phyloP scores from a whole-genome alignment of 2,888 invertebrate species.

The Charanyca ferruginea region DNA sequence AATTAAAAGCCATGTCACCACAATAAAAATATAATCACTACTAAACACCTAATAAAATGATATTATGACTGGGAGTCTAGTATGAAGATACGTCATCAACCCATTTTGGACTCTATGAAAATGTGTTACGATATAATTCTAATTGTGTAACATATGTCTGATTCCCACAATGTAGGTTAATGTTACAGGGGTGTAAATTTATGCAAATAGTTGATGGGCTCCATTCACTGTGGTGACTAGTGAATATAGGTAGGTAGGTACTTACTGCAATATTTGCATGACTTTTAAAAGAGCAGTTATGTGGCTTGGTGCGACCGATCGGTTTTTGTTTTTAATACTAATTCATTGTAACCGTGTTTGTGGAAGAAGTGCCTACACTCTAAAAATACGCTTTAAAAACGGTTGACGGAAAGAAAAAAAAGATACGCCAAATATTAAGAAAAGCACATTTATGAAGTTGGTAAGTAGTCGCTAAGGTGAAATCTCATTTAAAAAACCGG shows the following conservation, averaged over 20 bases:
- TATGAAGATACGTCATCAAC: slow-evolving; percentile 10
- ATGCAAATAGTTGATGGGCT: slow-evolving; percentile 36
- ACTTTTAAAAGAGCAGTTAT: not conserved
- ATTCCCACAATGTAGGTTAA: slow-evolving; percentile 3
- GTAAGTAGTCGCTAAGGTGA: too few relatives aligned
- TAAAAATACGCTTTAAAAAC: not conserved
- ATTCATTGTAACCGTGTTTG: not conserved
- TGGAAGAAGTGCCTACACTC: not conserved
- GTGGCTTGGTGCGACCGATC: not conserved
- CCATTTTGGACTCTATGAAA: slow-evolving; percentile 16
- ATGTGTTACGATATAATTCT: slow-evolving; percentile 20
- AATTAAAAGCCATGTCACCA: slow-evolving; percentile 5
- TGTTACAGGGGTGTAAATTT: slow-evolving; percentile 35
- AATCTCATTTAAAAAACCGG: too few relatives aligned
- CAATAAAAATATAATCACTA: slow-evolving; percentile 35
- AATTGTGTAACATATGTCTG: slow-evolving; percentile 2
- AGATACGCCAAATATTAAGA: not conserved
- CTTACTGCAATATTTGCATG: slow-evolving; percentile 3
- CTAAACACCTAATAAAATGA: slow-evolving; percentile 37
- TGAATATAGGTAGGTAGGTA: not conserved
- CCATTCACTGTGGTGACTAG: slow-evolving; percentile 6
- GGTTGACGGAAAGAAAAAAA: not conserved
- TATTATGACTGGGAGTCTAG: not conserved
- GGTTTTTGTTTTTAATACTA: not conserved
- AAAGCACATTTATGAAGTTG: too few relatives aligned